phyloP scores from a whole-genome alignment of 2,113 vertebrate genomes.

The Piprites chloris region DNA sequence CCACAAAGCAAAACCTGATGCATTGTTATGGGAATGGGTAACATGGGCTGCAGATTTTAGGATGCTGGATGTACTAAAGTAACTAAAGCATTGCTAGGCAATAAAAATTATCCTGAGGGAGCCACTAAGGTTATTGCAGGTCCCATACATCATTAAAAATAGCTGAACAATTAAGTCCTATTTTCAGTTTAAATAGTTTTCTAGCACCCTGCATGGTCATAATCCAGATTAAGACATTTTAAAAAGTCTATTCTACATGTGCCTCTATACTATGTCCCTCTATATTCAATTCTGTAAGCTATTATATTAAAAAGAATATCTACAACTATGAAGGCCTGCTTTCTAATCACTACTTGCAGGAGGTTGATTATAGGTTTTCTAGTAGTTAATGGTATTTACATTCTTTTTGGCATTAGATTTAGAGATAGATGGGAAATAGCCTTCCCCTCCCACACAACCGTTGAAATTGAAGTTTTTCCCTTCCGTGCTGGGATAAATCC shows the following conservation, averaged over 20 bases:
- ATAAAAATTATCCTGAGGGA: neutral
- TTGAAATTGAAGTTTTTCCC: neutral
- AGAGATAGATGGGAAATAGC: neutral
- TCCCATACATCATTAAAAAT: neutral
- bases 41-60: neutral
- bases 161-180: neutral
- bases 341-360: neutral
- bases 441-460: neutral
- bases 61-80: neutral
- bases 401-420: neutral
- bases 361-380: neutral
- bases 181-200: neutral
- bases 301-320: neutral
- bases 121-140: neutral
- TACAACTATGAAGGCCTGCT: neutral
- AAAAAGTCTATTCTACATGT: rapidly evolving
- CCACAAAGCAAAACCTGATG: neutral
- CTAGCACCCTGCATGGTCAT: neutral
- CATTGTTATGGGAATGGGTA: rapidly evolving
- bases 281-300: neutral
- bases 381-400: neutral
- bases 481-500: neutral
- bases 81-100: neutral
- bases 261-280: neutral
- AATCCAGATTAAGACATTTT: neutral